phyloP scores from a whole-genome alignment of 2,888 invertebrate species.

The Ethmia dodecea region DNA sequence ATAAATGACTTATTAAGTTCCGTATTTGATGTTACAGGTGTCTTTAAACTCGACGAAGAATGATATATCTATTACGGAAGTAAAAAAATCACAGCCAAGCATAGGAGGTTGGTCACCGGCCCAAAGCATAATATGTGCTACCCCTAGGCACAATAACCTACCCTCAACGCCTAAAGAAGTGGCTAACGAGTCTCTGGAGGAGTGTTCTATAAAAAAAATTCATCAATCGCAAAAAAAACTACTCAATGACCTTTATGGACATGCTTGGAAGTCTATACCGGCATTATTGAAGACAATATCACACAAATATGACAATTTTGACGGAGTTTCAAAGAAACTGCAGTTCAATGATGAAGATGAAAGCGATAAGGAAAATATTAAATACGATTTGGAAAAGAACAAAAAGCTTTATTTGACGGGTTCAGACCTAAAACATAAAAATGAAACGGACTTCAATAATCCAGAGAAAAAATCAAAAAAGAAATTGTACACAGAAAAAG shows the following conservation, averaged over 20 bases:
- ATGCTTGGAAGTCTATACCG: conserved; percentile 72
- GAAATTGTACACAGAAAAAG: conserved; percentile 55
- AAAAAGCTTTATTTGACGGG: conserved; percentile 52
- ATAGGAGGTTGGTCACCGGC: conserved; percentile 62
- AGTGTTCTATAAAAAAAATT: conserved; percentile 59
- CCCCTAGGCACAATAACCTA: conserved; percentile 40
- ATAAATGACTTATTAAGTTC: not conserved
- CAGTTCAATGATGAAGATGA: conserved; percentile 50
- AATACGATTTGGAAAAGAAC: conserved; percentile 37
- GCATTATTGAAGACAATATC: conserved; percentile 51
- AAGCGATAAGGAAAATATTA: conserved; percentile 56
- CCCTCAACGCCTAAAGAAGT: conserved; percentile 58
- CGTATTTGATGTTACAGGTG: conserved; percentile 34
- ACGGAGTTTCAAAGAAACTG: conserved; percentile 50
- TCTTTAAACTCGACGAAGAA: conserved; percentile 47
- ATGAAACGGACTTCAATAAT: conserved; percentile 27
- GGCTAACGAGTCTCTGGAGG: conserved; percentile 54
- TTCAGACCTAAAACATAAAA: conserved; percentile 46
- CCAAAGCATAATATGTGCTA: conserved; percentile 56
- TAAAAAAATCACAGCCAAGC: conserved; percentile 38
- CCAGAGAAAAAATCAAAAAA: conserved; percentile 52
- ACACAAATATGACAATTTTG: conserved; percentile 37
- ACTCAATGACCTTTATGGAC: conserved; percentile 74
- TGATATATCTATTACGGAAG: conserved; percentile 26
- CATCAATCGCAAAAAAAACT: conserved; percentile 59